These are phyloP conservation scores for Tetranychus piercei DNA, from an alignment of 2,888 invertebrate genomes.

Conservation along the genomic window DNA sequence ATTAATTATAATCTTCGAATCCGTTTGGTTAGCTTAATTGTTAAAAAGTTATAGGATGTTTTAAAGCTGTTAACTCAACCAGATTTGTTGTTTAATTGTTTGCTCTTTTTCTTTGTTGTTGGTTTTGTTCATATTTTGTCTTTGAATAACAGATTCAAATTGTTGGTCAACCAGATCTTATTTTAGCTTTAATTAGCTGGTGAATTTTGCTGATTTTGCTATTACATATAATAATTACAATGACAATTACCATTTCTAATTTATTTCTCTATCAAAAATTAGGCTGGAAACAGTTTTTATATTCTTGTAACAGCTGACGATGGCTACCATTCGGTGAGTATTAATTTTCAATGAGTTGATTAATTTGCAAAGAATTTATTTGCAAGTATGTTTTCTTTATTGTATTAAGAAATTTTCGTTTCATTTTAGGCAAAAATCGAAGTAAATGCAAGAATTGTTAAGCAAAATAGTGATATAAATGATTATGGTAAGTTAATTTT, in stretches of 20 bases:
- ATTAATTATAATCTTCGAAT: too few species aligned
- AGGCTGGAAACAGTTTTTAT: slow-evolving; percentile 48
- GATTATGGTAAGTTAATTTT: background rate
- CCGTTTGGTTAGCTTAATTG: too few species aligned
- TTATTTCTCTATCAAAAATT: background rate
- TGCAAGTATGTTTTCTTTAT: background rate
- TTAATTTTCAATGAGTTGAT: background rate
- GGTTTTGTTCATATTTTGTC: too few species aligned
- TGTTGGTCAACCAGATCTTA: too few species aligned
- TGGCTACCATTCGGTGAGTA: slow-evolving; percentile 37
- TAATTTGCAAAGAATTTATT: background rate
- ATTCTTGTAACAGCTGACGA: slow-evolving; percentile 50
- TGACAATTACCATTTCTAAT: background rate
- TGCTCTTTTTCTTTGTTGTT: too few species aligned
- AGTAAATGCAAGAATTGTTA: slow-evolving; percentile 22
- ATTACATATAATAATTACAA: background rate
- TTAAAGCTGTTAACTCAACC: too few species aligned
- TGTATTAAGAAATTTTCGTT: background rate
- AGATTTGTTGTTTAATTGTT: too few species aligned
- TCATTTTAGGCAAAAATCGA: slow-evolving; percentile 25
- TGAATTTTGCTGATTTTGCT: too few species aligned
- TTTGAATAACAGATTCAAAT: too few species aligned
- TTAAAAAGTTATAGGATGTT: too few species aligned
- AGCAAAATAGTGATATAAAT: slow-evolving; percentile 10
- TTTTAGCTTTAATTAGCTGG: too few species aligned